Base-by-base conservation (phyloP, 2,888 invertebrate species). In the Meteorus cinctellus region DNA sequence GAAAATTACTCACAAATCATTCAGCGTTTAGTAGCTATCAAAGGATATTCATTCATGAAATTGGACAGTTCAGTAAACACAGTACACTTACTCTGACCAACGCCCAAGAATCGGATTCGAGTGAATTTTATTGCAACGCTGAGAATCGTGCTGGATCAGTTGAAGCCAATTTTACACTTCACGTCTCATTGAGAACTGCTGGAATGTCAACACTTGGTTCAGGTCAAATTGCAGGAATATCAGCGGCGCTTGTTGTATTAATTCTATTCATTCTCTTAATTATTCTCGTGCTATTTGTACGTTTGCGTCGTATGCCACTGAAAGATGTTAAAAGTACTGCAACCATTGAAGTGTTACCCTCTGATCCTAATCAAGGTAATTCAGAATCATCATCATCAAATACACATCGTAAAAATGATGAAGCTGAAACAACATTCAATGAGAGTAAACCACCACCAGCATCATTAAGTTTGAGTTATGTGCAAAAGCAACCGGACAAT, bases 111-210 rank as follows among this genome's bases (percentile, higher is more conserved):
- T 92, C 94, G 2, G 96, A 96, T 87, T 94, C 95, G 0, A 94
- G 94, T 75, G 96, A 96, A 84, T 96, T 97, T 90, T 95, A 95
- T 88, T 97, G 97, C 89, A 94, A 96, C 1, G 97, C 97, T 10
- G 96, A 96, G 89, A 97, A 97, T 90, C 94, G 95, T 78, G 97
- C 96, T 4, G 97, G 97, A 29, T 95, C 93, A 85, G 95, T 95
- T 45, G 96, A 96, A 90, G 96, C 96, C 16, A 97, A 97, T 90
- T 97, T 97, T 86, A 97, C 97, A 51, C 91, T 97, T 59, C 95
- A 95, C 86, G 95, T 97, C 72, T 93, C 94, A 71, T 92, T 95
- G 90, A 91, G 94, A 76, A 92, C 95, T 65, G 95, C 94, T 36
- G 96, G 96, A 69, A 95, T 96, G 92, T 94, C 95, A 2, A 94